Conservation (phyloP, 1,140 invertebrate genomes). For the Alviniconcha marisindica region DNA sequence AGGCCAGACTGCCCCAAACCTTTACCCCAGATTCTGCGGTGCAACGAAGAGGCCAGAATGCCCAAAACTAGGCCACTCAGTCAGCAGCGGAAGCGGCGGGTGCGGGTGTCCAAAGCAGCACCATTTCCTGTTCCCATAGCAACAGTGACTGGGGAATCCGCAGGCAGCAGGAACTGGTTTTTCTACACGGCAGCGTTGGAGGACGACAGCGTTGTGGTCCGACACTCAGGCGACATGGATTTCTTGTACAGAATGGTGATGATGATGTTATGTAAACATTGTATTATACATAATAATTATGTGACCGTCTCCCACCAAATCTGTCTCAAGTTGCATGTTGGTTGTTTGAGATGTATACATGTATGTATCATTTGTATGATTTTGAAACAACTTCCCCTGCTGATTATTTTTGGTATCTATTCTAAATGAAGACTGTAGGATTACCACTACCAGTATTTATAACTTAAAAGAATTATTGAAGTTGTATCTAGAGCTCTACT, state of each 20-base stretch:
- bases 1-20: no score
- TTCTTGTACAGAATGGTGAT: slow-evolving; percentile 68
- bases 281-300: no score
- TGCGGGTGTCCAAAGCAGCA: slow-evolving; percentile 41
- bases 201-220: slow-evolving; percentile 56
- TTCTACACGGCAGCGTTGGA: slow-evolving; percentile 60
- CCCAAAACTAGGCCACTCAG: slow-evolving; percentile 32
- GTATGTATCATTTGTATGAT: neutral
- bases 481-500: no score
- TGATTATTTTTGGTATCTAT: no score
- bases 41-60: no score
- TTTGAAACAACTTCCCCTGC: neutral
- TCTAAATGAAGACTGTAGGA: no score
- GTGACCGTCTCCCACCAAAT: no score
- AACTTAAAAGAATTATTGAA: no score
- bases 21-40: no score
- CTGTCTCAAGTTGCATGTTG: no score
- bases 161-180: slow-evolving; percentile 54
- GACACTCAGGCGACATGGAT: slow-evolving; percentile 67
- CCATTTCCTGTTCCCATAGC: slow-evolving; percentile 66
- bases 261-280: no score
- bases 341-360: neutral
- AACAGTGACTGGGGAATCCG: slow-evolving; percentile 49
- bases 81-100: slow-evolving; percentile 45
- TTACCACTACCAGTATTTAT: no score